Evolutionary conservation across 2,888 invertebrate genomes (phyloP).

Genomic region (Trachelus troglodyta): DNA sequence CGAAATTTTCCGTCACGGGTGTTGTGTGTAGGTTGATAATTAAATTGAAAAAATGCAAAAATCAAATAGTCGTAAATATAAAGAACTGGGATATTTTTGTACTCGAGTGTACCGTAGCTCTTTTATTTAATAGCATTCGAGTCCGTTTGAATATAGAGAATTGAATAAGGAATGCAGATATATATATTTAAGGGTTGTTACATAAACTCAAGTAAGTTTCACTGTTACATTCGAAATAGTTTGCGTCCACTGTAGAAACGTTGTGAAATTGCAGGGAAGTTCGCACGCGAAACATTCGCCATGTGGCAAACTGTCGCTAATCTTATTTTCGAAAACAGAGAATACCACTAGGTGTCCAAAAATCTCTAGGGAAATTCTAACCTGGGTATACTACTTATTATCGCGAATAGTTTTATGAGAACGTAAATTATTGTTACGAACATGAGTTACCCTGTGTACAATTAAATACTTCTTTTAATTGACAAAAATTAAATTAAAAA

Average conservation of each 20-base stretch:
- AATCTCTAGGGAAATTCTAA: not conserved
- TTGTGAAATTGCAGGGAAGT: not conserved
- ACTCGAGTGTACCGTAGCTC: not conserved
- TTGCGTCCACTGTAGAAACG: not conserved
- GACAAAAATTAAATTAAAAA: not conserved
- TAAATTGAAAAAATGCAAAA: not conserved
- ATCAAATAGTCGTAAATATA: not conserved
- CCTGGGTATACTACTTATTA: not conserved
- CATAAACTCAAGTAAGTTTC: not conserved
- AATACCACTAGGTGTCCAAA: slow-evolving; percentile 22
- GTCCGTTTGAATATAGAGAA: not conserved
- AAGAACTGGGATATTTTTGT: not conserved
- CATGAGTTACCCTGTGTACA: not conserved
- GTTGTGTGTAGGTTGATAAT: not conserved
- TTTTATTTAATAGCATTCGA: not conserved
- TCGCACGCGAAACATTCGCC: not conserved
- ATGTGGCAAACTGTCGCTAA: slow-evolving; percentile 16
- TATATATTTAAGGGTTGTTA: not conserved
- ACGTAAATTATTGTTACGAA: not conserved
- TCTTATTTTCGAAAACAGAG: slow-evolving; percentile 34
- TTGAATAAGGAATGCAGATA: not conserved
- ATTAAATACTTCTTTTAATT: not conserved
- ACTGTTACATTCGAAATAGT: not conserved
- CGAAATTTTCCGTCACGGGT: not conserved
- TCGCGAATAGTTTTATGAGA: not conserved